Conservation (phyloP, 2,113 vertebrate species). For the Indri indri region DNA sequence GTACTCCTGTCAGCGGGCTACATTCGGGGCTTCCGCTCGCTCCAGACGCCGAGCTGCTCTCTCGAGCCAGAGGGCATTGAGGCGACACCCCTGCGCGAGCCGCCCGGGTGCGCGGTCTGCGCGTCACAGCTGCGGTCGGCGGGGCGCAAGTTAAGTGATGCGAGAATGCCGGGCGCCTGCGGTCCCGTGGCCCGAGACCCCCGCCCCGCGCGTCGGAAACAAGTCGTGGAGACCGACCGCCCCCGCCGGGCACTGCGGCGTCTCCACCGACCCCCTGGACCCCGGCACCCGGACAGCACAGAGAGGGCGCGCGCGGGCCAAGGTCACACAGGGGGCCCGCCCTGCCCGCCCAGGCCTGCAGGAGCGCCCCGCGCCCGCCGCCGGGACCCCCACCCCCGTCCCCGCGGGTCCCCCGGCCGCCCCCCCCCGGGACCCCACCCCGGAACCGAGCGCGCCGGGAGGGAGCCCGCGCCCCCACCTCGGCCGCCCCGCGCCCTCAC, state of each 20-base stretch:
- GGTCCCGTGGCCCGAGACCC: too few relatives aligned
- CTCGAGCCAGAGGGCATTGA: background rate
- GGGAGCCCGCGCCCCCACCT: too few relatives aligned
- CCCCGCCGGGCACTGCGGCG: too few relatives aligned
- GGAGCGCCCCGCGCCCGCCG: background rate
- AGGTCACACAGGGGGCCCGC: slow-evolving; percentile 56
- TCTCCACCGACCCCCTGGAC: too few relatives aligned
- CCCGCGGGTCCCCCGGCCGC: background rate
- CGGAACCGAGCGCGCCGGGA: background rate
- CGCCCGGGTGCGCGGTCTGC: too few relatives aligned
- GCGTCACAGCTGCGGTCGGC: too few relatives aligned
- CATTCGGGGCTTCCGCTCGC: background rate
- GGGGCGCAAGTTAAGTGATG: too few relatives aligned
- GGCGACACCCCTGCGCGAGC: background rate
- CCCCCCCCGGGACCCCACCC: background rate
- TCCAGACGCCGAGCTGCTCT: background rate
- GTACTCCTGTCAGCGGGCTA: background rate
- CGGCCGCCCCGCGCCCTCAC: background rate
- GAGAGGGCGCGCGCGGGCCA: slow-evolving; percentile 33
- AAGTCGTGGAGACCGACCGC: too few relatives aligned
- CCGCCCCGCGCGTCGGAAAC: too few relatives aligned
- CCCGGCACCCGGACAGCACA: background rate
- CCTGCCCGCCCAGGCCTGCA: background rate
- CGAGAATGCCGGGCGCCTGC: too few relatives aligned
- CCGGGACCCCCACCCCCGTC: too few relatives aligned